Evolutionary conservation across 2,797 vertebrate genomes (phyloP), one percentile per base, ranked within the genome.

Genomic region (Hemibagrus guttatus): DNA sequence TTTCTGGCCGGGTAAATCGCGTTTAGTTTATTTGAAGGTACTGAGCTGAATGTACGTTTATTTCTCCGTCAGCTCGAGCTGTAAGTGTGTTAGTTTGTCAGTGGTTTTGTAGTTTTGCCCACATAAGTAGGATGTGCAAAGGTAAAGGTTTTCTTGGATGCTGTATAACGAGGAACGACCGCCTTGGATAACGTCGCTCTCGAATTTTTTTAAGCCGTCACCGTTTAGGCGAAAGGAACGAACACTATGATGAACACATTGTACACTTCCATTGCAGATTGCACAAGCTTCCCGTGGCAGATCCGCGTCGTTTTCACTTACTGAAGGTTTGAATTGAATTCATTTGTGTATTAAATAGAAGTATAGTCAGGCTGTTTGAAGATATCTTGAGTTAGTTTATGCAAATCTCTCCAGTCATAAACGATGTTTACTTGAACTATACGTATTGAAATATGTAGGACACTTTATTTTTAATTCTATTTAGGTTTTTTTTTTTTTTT

Each of bases 11-110:
- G 90, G 89, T 87, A 83, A 84, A 85, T 80, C n/a, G 74, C 90
- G 86, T 89, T 88, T 86, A 76, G 89, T 88, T 91, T 88, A 84
- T 88, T 88, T 90, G 90, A 92, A 91, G 92, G 92, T 93, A 93
- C 92, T 85, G 89, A 91, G 90, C 89, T 87, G 87, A 89, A 64
- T 68, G 89, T 90, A 89, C 84, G 56, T 82, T 84, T 84, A 58
- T 49, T 78, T 63, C 39, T 71, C 75, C 31, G 68, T 88, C 88
- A 83, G 87, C 91, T 91, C 87, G 46, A 89, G 39, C 71, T 72
- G 83, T 87, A 86, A 86, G 89, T 78, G 87, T 92, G 90, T 90
- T 91, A 84, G 89, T 90, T 89, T 87, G 89, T 91, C 85, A 72
- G 90, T 92, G 89, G 86, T 90, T 87, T 58, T 81, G 88, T 92